Evolutionary conservation across 2,113 vertebrate species (phyloP).

Genomic region (Varanus komodoensis): DNA sequence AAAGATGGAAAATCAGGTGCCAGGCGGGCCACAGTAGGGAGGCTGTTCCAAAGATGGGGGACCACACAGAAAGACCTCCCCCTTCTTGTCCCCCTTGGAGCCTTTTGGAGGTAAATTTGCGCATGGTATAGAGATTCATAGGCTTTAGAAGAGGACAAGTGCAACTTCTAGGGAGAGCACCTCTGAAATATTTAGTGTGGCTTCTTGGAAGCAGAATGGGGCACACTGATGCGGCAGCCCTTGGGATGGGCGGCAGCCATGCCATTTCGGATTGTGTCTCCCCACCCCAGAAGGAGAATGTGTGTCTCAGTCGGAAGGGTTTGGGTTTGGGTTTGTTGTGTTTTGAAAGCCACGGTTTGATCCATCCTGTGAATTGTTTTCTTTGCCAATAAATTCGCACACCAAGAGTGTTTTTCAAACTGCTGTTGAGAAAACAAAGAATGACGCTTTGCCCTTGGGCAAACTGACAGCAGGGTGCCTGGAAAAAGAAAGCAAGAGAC

Average conservation of each 20-base stretch:
- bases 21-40: too few species aligned
- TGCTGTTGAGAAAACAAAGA: constrained; percentile 30
- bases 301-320: constrained; percentile 1
- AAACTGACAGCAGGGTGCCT: constrained; percentile 29
- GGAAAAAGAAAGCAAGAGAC: neutral
- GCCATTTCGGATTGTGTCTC: neutral
- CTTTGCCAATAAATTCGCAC: neutral
- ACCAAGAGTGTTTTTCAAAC: constrained; percentile 19
- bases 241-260: neutral
- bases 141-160: neutral
- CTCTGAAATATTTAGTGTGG: neutral
- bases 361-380: neutral
- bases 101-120: neutral
- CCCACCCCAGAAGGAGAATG: neutral
- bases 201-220: too few species aligned
- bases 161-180: too few species aligned
- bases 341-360: neutral
- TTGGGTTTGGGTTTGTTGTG: neutral
- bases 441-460: constrained; percentile 21
- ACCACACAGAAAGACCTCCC: too few species aligned
- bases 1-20: too few species aligned
- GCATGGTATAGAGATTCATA: too few species aligned
- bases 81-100: neutral
- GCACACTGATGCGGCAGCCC: too few species aligned
- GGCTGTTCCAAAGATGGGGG: too few species aligned